Percentiles rank a stretch among this genome's conserved stretches.
Evolutionary conservation across 2,797 vertebrate genomes (phyloP).

Genomic region (Micropoecilia bifurca): DNA sequence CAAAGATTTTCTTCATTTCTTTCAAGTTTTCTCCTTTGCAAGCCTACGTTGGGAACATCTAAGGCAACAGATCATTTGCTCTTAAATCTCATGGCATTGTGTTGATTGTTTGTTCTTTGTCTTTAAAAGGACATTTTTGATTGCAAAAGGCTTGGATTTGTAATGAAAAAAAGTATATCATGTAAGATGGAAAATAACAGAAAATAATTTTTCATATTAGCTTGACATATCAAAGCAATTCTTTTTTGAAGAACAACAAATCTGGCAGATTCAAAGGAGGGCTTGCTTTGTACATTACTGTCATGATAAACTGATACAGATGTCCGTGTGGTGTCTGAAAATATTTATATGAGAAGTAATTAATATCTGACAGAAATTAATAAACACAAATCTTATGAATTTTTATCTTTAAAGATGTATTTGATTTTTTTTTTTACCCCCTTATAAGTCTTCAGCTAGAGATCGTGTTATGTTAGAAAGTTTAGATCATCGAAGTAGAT

Average conservation of each 20-base stretch:
- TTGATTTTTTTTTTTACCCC: neutral
- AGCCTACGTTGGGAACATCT: constrained; percentile 2
- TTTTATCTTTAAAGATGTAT: neutral
- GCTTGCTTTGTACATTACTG: neutral
- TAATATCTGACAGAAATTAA: constrained; percentile 4
- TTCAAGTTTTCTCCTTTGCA: constrained; percentile 37
- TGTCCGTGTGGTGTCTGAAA: neutral
- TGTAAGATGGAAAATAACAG: constrained; percentile 3
- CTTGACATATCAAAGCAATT: constrained; percentile 1
- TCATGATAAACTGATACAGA: neutral
- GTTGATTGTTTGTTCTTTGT: neutral
- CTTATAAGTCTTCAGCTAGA: neutral
- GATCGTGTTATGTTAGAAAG: neutral
- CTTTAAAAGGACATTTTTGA: neutral
- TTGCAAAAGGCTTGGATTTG: neutral
- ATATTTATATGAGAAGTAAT: neutral
- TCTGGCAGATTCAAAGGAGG: constrained; percentile 2
- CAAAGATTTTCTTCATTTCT: constrained; percentile 27
- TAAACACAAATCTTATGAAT: neutral
- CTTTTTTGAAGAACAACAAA: neutral
- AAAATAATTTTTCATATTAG: constrained; percentile 1
- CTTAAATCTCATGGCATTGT: neutral
- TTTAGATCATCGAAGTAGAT: neutral
- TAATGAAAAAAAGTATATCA: neutral
- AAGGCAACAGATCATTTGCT: neutral